Conservation (phyloP, 2,888 invertebrate genomes). For the Eupithecia vulgata region DNA sequence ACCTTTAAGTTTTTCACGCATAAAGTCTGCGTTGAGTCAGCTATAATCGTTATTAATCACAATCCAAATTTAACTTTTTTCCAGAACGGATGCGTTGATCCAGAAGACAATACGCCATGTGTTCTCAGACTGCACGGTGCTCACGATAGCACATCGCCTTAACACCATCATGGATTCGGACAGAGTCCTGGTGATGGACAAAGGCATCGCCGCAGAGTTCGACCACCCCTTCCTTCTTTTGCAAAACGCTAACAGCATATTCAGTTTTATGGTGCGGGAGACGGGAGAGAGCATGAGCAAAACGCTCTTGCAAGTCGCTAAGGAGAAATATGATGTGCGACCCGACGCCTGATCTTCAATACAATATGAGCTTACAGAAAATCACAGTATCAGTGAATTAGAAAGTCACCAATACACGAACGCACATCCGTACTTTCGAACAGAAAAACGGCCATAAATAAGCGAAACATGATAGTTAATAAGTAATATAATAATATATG, state of each 20-base stretch:
- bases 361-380: background rate
- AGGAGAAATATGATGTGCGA: slow-evolving; percentile 59
- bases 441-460: background rate
- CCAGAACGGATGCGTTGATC: slow-evolving; percentile 88
- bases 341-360: background rate
- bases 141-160: slow-evolving; percentile 95
- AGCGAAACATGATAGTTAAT: background rate
- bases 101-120: slow-evolving; percentile 91
- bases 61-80: too few relatives aligned
- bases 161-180: slow-evolving; percentile 97
- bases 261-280: slow-evolving; percentile 87
- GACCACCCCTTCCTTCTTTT: slow-evolving; percentile 87
- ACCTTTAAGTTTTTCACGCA: too few relatives aligned
- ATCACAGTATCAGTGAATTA: background rate
- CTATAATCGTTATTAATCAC: too few relatives aligned
- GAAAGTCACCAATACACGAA: background rate
- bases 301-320: slow-evolving; percentile 66
- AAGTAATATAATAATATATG: background rate
- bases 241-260: slow-evolving; percentile 81
- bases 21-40: too few relatives aligned
- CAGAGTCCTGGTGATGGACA: slow-evolving; percentile 92
- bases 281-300: slow-evolving; percentile 82
- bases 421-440: background rate
- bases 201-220: slow-evolving; percentile 88
- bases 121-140: slow-evolving; percentile 91